Percentiles rank a stretch among this genome's conserved stretches.
Evolutionary conservation across 1,140 invertebrate species (phyloP).

Genomic region (Bombus impatiens): DNA sequence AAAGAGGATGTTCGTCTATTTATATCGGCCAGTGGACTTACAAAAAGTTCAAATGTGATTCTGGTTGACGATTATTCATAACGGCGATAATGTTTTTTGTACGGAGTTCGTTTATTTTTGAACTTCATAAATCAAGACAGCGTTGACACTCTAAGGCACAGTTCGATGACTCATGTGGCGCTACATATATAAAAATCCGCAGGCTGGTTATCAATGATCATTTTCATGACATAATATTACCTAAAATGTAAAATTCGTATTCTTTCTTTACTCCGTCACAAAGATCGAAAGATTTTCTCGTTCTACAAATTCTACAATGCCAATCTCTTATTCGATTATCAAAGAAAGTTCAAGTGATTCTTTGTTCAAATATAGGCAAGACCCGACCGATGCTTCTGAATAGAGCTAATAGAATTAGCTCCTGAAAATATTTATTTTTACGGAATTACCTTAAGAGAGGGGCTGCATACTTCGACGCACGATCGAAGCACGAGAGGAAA

Average conservation of each 20-base stretch:
- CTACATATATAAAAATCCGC: no score
- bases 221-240: no score
- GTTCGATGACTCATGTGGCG: no score
- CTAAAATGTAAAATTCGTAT: not conserved
- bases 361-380: not conserved
- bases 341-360: not conserved
- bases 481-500: not conserved
- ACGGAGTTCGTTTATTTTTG: no score
- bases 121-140: no score
- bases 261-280: not conserved
- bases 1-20: no score
- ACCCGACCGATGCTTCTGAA: not conserved
- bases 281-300: not conserved
- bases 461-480: no score
- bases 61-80: no score
- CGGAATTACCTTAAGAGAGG: not conserved
- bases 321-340: not conserved
- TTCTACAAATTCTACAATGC: not conserved
- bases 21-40: no score
- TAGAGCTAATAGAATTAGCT: conserved; percentile 11
- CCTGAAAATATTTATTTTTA: conserved; percentile 32
- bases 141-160: no score
- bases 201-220: not conserved
- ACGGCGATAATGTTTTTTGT: no score
- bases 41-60: no score